Percentiles rank a stretch among this genome's conserved stretches.
Conservation (phyloP, 2,113 vertebrate species). For the Pseudopodoces humilis region DNA sequence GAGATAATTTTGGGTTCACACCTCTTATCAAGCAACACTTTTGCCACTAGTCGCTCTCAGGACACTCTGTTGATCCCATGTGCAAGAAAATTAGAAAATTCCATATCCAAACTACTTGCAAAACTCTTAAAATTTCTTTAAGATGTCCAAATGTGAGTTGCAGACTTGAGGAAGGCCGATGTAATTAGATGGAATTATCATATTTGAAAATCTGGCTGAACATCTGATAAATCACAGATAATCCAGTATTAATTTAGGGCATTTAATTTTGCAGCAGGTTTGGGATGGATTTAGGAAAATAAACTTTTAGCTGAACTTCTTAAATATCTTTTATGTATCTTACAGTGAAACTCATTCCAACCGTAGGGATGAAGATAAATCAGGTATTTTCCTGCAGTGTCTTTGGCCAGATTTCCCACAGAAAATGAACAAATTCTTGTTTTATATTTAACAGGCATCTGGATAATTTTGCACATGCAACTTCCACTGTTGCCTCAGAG, state of each 20-base stretch:
- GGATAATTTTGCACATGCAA: not conserved
- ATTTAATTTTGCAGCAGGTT: not conserved
- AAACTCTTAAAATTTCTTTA: not conserved
- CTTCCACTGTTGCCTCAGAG: not conserved
- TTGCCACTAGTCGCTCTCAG: not conserved
- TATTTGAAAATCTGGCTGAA: not conserved
- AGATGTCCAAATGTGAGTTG: not conserved
- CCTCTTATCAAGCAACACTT: not conserved
- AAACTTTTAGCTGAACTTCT: not conserved
- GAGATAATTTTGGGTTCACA: not conserved
- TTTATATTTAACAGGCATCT: not conserved
- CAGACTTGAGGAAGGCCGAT: not conserved
- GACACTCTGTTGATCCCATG: fast-evolving
- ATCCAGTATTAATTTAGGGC: not conserved
- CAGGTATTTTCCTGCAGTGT: not conserved
- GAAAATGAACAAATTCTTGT: not conserved
- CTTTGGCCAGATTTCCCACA: not conserved
- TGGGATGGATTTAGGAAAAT: not conserved
- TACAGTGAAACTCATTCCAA: not conserved
- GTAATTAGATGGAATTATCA: not conserved
- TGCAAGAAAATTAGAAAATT: not conserved
- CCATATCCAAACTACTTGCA: not conserved
- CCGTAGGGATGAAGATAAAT: not conserved
- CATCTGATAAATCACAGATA: not conserved
- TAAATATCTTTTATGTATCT: not conserved